Conservation (phyloP, 1,140 invertebrate genomes). For the Drosophila truncata region DNA sequence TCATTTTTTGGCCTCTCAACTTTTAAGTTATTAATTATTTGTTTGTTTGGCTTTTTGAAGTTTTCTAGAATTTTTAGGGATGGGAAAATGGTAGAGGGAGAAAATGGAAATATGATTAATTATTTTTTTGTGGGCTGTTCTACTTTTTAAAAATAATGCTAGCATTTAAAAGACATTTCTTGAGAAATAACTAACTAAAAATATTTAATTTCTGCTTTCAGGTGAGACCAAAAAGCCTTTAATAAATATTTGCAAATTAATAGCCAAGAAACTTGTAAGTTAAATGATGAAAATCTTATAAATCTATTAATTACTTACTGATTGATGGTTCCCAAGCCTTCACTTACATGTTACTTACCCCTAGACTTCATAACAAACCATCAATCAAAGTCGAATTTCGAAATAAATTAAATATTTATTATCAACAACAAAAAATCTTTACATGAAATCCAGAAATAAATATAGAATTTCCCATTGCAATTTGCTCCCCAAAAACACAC, state of each 20-base stretch:
- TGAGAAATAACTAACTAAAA: neutral
- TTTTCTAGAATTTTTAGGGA: neutral
- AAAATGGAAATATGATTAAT: constrained; percentile 17
- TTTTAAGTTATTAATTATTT: constrained; percentile 48
- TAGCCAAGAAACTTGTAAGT: neutral
- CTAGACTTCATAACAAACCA: constrained; percentile 28
- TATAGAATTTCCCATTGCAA: constrained; percentile 47
- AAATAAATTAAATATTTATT: constrained; percentile 77
- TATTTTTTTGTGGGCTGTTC: neutral
- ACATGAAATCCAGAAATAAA: constrained; percentile 25
- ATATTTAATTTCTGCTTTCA: neutral
- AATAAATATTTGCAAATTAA: neutral
- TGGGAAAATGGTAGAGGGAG: neutral
- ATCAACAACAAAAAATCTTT: constrained; percentile 24
- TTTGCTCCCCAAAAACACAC: constrained; percentile 31
- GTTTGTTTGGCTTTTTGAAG: constrained; percentile 35
- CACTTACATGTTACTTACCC: neutral
- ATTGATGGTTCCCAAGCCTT: neutral
- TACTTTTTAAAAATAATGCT: neutral
- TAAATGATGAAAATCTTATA: neutral
- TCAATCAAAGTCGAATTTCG: constrained; percentile 60
- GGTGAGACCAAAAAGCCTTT: neutral
- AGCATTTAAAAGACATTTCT: neutral
- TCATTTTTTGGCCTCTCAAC: constrained; percentile 25
- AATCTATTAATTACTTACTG: neutral